Evolutionary conservation across 2,888 invertebrate species (phyloP), one percentile per base, ranked within the genome.

Genomic region (Heliconius charithonia): DNA sequence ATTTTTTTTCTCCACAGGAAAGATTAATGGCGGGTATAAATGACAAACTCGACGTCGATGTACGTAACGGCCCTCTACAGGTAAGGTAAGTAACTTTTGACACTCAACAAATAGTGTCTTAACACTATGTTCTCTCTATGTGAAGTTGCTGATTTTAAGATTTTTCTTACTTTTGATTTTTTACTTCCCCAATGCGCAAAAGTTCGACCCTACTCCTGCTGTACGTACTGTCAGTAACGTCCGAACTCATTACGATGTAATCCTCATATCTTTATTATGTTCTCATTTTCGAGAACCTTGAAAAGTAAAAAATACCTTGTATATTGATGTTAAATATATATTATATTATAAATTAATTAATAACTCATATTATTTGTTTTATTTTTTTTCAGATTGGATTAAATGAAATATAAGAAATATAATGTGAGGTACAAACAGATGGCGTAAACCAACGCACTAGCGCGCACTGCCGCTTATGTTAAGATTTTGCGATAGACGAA

Each of bases 361-460:
- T 32, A 19, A n/a, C 27, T n/a, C n/a, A n/a, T n/a, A n/a, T n/a
- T n/a, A n/a, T n/a, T n/a, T n/a, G n/a, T n/a, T n/a, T n/a, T n/a
- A n/a, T 45, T 10, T 76, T 75, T 76, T 75, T 37, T n/a, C 94
- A 96, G 96, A 92, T 95, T 89, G 95, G 91, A 85, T 90, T 95
- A 86, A 93, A 93, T 91, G 94, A 95, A 87, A 95, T 95, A 94
- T 96, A 96, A 96, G 95, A 92, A 86, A 87, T 87, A 88, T 83
- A 86, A 85, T 83, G 82, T 84, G 87, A 85, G 85, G 83, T 84
- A 86, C 83, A 85, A 86, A 87, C 86, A 83, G 85, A 86, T 85
- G 87, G 86, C 87, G 87, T 85, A 88, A 87, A 89, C 88, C 81
- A 80, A 81, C 80, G 84, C 81, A 83, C 81, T 80, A 78, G 79